phyloP scores from a whole-genome alignment of 1,140 invertebrate genomes.

The Drosophila pseudoananassae region DNA sequence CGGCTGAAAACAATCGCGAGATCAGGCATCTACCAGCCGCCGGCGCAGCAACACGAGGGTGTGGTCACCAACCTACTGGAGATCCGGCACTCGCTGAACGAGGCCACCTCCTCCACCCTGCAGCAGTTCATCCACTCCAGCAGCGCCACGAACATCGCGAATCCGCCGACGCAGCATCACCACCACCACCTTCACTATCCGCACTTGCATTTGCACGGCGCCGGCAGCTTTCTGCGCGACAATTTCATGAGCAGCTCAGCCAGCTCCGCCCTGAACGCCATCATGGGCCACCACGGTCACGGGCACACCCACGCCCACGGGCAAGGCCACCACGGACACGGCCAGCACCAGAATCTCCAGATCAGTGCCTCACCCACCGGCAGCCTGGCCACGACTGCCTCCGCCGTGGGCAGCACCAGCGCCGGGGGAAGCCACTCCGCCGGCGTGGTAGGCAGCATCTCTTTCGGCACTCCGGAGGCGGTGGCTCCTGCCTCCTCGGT shows the following conservation, averaged over 20 bases:
- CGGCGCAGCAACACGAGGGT: conserved; percentile 61
- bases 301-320: conserved; percentile 27
- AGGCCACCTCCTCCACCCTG: conserved; percentile 73
- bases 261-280: conserved; percentile 75
- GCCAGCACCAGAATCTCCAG: conserved; percentile 39
- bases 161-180: conserved; percentile 45
- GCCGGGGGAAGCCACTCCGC: conserved; percentile 78
- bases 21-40: conserved; percentile 73
- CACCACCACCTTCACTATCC: conserved; percentile 71
- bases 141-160: conserved; percentile 61
- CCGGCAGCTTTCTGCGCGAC: conserved; percentile 74
- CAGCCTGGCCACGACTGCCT: conserved; percentile 7
- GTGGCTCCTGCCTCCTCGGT: background rate
- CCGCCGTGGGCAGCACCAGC: conserved; percentile 54
- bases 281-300: conserved; percentile 74
- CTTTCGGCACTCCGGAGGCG: conserved; percentile 55
- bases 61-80: conserved; percentile 77
- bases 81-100: conserved; percentile 76
- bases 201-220: conserved; percentile 78
- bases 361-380: conserved; percentile 53
- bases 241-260: conserved; percentile 81
- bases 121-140: conserved; percentile 77
- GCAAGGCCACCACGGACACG: conserved; percentile 49
- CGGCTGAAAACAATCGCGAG: background rate
- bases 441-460: conserved; percentile 73